Conservation (phyloP, 1,140 invertebrate genomes). For the Spodoptera litura region DNA sequence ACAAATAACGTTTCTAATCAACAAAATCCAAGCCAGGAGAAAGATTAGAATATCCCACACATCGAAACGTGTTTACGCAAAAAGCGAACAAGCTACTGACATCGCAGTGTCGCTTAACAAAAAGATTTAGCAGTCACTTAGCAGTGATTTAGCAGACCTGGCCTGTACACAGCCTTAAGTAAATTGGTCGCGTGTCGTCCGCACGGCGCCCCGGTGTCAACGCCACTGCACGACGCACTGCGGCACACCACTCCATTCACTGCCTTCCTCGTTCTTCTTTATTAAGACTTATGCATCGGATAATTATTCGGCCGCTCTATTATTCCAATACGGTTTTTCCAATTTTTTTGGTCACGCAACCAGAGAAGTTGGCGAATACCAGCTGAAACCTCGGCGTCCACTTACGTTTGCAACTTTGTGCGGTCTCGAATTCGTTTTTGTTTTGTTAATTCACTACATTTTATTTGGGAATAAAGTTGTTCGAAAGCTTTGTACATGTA, state of each 20-base stretch:
- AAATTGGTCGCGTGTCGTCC: constrained; percentile 73
- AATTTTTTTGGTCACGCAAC: constrained; percentile 29
- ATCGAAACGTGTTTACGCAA: not conserved
- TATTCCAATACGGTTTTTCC: constrained; percentile 28
- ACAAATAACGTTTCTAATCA: too few relatives aligned
- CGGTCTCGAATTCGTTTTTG: not conserved
- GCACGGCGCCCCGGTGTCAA: constrained; percentile 67
- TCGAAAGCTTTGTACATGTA: not conserved
- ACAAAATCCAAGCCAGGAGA: too few relatives aligned
- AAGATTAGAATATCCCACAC: too few relatives aligned
- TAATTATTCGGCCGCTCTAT: constrained; percentile 35
- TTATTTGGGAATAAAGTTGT: constrained; percentile 24
- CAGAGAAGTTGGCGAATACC: constrained; percentile 28
- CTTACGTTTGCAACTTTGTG: constrained; percentile 17
- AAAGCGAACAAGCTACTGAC: not conserved
- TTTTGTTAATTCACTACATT: constrained; percentile 13
- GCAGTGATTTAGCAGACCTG: constrained; percentile 57
- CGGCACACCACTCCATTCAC: constrained; percentile 57
- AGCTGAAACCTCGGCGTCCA: constrained; percentile 4
- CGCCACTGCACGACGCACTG: constrained; percentile 72
- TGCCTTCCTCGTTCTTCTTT: constrained; percentile 41
- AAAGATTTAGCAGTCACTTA: constrained; percentile 37
- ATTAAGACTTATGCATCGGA: constrained; percentile 34
- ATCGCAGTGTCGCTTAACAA: not conserved
- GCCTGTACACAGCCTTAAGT: constrained; percentile 55